phyloP scores from a whole-genome alignment of 2,113 vertebrate genomes.

The Crypturellus undulatus region DNA sequence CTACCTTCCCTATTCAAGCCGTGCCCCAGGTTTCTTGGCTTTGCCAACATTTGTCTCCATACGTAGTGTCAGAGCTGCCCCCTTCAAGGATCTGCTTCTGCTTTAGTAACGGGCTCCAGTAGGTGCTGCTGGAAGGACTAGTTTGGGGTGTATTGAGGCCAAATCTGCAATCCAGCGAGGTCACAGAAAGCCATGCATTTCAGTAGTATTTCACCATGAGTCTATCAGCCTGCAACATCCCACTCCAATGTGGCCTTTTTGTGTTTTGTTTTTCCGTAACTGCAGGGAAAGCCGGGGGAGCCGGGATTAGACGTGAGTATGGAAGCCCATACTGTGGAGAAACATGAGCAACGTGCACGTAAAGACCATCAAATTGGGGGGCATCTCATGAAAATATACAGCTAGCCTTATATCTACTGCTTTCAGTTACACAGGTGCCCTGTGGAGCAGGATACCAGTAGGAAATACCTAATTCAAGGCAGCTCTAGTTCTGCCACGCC shows the following conservation, averaged over 20 bases:
- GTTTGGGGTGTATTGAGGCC: neutral
- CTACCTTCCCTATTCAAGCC: neutral
- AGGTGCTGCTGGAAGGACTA: neutral
- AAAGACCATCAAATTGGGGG: neutral
- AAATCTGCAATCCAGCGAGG: neutral
- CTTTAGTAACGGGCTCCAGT: neutral
- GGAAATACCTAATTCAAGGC: neutral
- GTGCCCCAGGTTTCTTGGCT: neutral
- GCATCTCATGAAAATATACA: neutral
- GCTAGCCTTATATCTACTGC: accelerated
- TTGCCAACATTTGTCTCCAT: neutral
- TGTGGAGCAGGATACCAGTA: neutral
- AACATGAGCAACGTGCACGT: accelerated
- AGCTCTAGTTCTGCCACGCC: neutral
- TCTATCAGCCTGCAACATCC: neutral
- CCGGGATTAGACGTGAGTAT: constrained; percentile 94
- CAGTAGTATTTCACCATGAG: accelerated
- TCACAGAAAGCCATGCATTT: neutral
- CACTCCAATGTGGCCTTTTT: neutral
- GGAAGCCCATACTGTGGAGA: neutral
- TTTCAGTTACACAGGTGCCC: neutral
- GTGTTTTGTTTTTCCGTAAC: constrained; percentile 2
- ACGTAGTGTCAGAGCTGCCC: neutral
- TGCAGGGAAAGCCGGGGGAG: constrained; percentile 90
- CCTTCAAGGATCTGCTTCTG: neutral